Evolutionary conservation across 53 echinoderm and acorn worm species (phyloP), one percentile per base, ranked within the genome.

Genomic region (Temnopleurus reevesii): DNA sequence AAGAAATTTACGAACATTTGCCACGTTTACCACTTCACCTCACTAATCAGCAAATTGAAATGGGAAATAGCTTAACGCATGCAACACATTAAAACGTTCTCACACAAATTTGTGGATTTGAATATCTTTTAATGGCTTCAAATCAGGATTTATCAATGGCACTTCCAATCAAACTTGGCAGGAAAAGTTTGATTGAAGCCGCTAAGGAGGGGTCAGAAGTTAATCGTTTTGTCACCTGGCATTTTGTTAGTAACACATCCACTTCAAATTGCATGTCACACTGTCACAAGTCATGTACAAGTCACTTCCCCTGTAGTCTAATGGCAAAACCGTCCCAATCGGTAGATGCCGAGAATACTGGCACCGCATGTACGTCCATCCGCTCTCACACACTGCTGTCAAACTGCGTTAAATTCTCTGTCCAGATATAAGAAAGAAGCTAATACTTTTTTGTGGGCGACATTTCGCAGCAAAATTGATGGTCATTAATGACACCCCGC

Each of bases 241-340:
- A 51, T 80, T 80, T 47, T 47, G 30, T 29, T 80, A 8, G 47
- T 49, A 51, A 51, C 28, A 28, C 47, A 29, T 41, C 51, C 49
- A 51, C 25, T n/a, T 46, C 80, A 80, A 15, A 8, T 5, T 18
- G 47, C 17, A 80, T 80, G 80, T 51, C 80, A 80, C 80, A 80
- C 45, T 80, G 80, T 80, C 80, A 80, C 51, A 80, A 80, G 79
- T 79, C 79, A 79, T 28, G 46, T 79, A 79, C 49, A 49, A 79
- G 80, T 80, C 80, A 80, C 51, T 80, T 80, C 80, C 80, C 4
- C 17, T 12, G 9, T 53, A 53, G 17, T n/a, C n/a, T 71, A 21
- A 71, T 71, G 36, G 71, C 19, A 71, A 71, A n/a, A 71, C 71
- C 71, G 21, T 71, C 38, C 41, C 10, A 38, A 5, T 41, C 21